These are phyloP conservation scores for Chrysemys picta DNA, from an alignment of 2,113 vertebrate species.

Conservation along the genomic window DNA sequence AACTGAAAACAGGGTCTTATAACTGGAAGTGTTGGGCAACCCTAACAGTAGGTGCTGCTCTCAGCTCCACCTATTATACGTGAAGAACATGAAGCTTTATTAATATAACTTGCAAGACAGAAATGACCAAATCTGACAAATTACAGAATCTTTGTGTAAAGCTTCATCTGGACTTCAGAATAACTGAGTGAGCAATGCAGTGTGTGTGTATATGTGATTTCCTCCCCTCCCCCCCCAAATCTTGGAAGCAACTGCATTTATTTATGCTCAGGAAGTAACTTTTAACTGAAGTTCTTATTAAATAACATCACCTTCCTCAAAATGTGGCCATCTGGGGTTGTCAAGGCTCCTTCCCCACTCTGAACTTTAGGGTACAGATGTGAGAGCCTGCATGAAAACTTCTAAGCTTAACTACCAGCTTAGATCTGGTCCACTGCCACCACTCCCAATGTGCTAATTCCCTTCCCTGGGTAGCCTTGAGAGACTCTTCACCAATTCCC, in stretches of 20 bases:
- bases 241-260: not conserved
- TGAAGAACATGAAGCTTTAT: not conserved
- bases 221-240: not conserved
- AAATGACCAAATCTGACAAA: not conserved
- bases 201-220: not conserved
- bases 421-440: too few relatives aligned
- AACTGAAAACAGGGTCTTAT: not conserved
- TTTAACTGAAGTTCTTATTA: not conserved
- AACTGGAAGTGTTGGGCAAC: not conserved
- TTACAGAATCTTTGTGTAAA: not conserved
- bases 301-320: not conserved
- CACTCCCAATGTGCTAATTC: too few relatives aligned
- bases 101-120: not conserved
- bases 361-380: too few relatives aligned
- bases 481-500: too few relatives aligned
- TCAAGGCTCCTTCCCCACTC: too few relatives aligned
- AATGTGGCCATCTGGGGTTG: not conserved
- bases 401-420: too few relatives aligned
- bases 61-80: not conserved
- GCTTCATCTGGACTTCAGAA: not conserved
- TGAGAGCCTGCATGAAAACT: too few relatives aligned
- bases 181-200: not conserved
- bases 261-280: not conserved
- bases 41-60: not conserved
- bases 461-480: too few relatives aligned